Conservation (phyloP, 53 echinoderm and acorn worm genomes). For the Crossaster papposus region DNA sequence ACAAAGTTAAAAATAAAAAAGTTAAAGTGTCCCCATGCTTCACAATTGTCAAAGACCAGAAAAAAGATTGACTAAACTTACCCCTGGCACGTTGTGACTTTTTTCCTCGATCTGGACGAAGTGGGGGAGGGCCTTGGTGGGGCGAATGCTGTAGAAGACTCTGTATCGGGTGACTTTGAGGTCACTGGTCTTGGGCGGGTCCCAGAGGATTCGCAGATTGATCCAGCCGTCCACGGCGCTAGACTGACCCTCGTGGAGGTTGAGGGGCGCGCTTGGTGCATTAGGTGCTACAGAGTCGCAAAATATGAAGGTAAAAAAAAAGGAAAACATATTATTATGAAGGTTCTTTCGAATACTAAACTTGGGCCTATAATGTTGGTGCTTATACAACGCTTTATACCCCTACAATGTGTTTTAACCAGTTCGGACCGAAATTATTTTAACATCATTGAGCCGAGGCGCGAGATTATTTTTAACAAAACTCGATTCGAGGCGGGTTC, state of each 20-base stretch:
- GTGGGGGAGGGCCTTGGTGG: conserved; percentile 31
- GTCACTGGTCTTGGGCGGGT: conserved; percentile 80
- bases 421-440: no score
- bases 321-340: neutral
- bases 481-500: no score
- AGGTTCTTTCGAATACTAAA: no score
- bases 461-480: no score
- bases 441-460: no score
- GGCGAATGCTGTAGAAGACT: conserved; percentile 78
- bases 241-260: conserved; percentile 67
- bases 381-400: no score
- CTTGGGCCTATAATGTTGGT: no score
- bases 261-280: conserved; percentile 68
- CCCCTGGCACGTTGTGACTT: conserved; percentile 62
- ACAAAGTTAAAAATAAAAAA: neutral
- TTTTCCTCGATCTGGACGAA: conserved; percentile 60
- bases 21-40: neutral
- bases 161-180: conserved; percentile 70
- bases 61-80: conserved; percentile 26
- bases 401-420: no score
- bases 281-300: conserved; percentile 69
- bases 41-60: neutral
- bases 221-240: conserved; percentile 36
- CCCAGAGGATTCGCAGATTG: conserved; percentile 74
- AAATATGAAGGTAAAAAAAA: neutral